These are phyloP conservation scores for Drosophila arizonae DNA, from an alignment of 1,140 invertebrate genomes.

Conservation along the genomic window DNA sequence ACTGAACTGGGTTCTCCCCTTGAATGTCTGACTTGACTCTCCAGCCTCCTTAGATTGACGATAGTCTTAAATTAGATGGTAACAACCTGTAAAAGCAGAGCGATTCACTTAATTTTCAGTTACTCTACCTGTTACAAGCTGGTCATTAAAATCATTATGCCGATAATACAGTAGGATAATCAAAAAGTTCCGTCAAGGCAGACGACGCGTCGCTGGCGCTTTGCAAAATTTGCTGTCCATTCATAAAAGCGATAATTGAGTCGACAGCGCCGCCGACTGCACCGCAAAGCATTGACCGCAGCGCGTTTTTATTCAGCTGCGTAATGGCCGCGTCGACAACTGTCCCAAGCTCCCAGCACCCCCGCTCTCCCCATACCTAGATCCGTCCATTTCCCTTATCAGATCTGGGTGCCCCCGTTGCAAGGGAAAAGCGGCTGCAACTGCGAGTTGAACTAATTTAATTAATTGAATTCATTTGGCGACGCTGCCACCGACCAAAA, in stretches of 20 bases:
- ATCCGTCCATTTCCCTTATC: neutral
- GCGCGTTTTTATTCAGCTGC: slow-evolving; percentile 47
- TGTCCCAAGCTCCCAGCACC: slow-evolving; percentile 8
- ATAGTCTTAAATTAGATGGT: too few species aligned
- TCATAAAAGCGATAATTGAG: slow-evolving; percentile 70
- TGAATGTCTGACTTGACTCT: too few species aligned
- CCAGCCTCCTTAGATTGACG: too few species aligned
- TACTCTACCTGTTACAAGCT: too few species aligned
- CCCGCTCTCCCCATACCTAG: slow-evolving; percentile 15
- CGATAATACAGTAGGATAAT: neutral
- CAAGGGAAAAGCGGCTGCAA: slow-evolving; percentile 24
- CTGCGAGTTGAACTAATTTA: slow-evolving; percentile 64
- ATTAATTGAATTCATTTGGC: slow-evolving; percentile 77
- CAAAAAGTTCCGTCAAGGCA: slow-evolving; percentile 28
- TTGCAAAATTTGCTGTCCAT: slow-evolving; percentile 60
- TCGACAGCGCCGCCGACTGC: slow-evolving; percentile 32
- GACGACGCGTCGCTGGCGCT: slow-evolving; percentile 32
- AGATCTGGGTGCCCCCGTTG: slow-evolving; percentile 4
- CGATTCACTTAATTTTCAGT: too few species aligned
- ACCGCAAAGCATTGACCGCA: slow-evolving; percentile 31
- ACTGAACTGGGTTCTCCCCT: too few species aligned
- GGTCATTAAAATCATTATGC: neutral
- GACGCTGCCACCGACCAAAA: slow-evolving; percentile 1
- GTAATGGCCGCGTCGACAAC: slow-evolving; percentile 36
- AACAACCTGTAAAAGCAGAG: too few species aligned